These are phyloP conservation scores for Ahaetulla prasina DNA, from an alignment of 2,113 vertebrate genomes.

Conservation along the genomic window DNA sequence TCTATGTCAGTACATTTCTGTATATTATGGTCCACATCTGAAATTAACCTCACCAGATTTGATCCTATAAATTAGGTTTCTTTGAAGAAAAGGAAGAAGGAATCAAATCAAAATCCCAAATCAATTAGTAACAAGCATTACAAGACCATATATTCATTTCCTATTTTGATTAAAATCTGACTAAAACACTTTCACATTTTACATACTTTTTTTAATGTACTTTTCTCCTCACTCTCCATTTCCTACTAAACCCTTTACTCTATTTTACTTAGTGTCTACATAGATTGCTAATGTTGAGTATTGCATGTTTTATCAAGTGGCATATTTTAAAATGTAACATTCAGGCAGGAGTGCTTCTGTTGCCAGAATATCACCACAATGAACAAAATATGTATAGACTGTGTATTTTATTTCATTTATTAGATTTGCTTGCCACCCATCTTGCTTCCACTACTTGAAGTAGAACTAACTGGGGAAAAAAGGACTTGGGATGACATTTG, in stretches of 20 bases:
- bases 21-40: neutral
- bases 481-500: neutral
- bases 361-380: neutral
- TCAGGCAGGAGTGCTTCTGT: neutral
- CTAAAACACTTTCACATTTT: neutral
- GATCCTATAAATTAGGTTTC: neutral
- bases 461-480: neutral
- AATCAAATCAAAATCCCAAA: neutral
- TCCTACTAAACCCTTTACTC: neutral
- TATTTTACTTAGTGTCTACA: neutral
- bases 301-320: neutral
- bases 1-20: neutral
- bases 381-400: neutral
- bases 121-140: neutral
- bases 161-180: neutral
- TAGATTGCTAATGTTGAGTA: neutral
- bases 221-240: neutral
- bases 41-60: neutral
- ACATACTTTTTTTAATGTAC: neutral
- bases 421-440: neutral
- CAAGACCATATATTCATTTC: neutral
- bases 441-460: neutral
- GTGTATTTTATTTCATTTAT: neutral
- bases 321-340: neutral
- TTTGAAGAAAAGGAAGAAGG: neutral